A percentile compares a stretch with the other conserved stretches of the same genome.
Evolutionary conservation across 2,113 vertebrate genomes (phyloP).

Genomic region (Trichomycterus rosablanca): DNA sequence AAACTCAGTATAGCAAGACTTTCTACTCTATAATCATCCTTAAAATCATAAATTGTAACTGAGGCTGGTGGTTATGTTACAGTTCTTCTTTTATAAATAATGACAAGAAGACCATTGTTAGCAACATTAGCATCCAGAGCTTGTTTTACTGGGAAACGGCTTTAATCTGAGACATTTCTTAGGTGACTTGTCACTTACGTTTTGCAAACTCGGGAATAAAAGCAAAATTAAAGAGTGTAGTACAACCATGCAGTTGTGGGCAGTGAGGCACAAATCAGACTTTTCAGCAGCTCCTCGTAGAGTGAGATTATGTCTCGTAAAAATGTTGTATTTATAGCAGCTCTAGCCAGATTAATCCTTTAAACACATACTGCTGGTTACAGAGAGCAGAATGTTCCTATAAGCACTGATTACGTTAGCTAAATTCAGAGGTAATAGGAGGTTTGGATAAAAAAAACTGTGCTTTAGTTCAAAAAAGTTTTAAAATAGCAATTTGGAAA

Average conservation of each 20-base stretch:
- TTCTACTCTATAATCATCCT: neutral
- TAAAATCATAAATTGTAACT: neutral
- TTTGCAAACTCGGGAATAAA: constrained; percentile 19
- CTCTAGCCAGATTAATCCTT: constrained; percentile 18
- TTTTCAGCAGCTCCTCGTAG: neutral
- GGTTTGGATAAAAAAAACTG: no score
- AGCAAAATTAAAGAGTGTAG: neutral
- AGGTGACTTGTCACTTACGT: neutral
- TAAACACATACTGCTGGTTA: constrained; percentile 19
- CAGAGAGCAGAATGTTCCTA: constrained; percentile 8
- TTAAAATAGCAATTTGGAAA: no score
- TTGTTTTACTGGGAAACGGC: constrained; percentile 10
- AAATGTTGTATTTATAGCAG: constrained; percentile 21
- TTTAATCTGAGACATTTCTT: constrained; percentile 1
- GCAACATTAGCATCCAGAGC: neutral
- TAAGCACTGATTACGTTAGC: no score
- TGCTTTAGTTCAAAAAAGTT: no score
- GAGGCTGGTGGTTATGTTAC: neutral
- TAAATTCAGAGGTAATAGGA: no score
- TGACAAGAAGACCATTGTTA: constrained; percentile 3
- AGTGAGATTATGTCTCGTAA: constrained; percentile 11
- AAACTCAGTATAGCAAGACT: no score
- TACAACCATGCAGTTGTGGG: neutral
- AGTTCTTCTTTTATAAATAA: neutral
- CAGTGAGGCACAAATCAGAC: neutral